These are phyloP conservation scores for Atta colombica DNA, from an alignment of 1,140 invertebrate species.

Conservation along the genomic window DNA sequence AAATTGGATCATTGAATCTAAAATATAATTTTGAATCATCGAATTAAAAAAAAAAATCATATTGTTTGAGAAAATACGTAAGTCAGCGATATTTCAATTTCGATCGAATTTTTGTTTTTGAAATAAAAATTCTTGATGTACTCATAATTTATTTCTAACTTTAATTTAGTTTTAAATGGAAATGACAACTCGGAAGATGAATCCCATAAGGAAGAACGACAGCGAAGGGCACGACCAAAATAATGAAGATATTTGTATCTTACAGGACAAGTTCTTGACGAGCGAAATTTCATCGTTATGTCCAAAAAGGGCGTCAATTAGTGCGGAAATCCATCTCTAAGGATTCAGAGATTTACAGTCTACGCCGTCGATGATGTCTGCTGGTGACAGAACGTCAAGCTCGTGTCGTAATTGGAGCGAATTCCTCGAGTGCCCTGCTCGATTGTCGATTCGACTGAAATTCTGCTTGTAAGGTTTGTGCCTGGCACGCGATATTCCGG, in stretches of 20 bases:
- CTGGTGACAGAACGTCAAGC: conserved; percentile 62
- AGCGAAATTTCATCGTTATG: neutral
- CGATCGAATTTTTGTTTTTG: too few species aligned
- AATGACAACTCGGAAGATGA: conserved; percentile 28
- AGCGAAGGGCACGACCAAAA: neutral
- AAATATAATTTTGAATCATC: neutral
- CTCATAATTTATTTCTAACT: neutral
- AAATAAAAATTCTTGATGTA: neutral
- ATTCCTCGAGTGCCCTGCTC: conserved; percentile 64
- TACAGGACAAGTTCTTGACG: neutral
- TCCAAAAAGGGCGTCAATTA: conserved; percentile 57
- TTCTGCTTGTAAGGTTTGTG: conserved; percentile 49
- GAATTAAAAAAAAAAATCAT: neutral
- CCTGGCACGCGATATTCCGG: conserved; percentile 67
- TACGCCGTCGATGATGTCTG: conserved; percentile 11
- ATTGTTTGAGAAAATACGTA: neutral
- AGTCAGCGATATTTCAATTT: neutral
- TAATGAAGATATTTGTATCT: neutral
- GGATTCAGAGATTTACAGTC: conserved; percentile 23
- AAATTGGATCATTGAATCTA: neutral
- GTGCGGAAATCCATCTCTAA: conserved; percentile 31
- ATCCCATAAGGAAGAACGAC: neutral
- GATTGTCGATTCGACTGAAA: conserved; percentile 55
- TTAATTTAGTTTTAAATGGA: neutral
- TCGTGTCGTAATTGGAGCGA: conserved; percentile 69